A percentile compares a stretch with the other conserved stretches of the same genome.
phyloP scores from a whole-genome alignment of 2,797 vertebrate genomes.

The Myotis findleyi region DNA sequence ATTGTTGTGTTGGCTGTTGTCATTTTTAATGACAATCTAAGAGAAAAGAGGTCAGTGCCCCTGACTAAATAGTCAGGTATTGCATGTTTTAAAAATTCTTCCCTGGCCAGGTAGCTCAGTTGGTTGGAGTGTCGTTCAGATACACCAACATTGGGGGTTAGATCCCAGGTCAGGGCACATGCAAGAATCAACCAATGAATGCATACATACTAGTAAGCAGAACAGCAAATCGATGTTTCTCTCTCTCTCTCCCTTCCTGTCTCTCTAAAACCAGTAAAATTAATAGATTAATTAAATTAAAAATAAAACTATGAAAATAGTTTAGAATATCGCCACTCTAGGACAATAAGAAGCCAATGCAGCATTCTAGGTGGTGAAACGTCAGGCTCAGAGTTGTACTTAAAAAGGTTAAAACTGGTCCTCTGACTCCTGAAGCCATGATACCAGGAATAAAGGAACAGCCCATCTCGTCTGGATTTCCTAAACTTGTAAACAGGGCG shows the following conservation, averaged over 20 bases:
- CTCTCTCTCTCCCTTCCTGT: not conserved
- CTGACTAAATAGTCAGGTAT: not conserved
- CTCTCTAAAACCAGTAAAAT: not conserved
- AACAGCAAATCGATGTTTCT: not conserved
- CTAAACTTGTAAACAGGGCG: not conserved
- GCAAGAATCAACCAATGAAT: not conserved
- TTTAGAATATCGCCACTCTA: not conserved
- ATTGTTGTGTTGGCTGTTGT: not conserved
- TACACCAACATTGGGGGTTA: not conserved
- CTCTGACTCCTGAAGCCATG: not conserved
- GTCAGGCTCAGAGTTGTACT: not conserved
- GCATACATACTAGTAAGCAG: not conserved
- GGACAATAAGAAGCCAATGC: not conserved
- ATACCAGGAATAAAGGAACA: not conserved
- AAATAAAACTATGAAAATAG: not conserved
- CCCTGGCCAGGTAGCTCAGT: not conserved
- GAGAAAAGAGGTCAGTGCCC: not conserved
- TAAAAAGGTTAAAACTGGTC: conserved; percentile 1
- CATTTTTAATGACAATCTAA: not conserved
- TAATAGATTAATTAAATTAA: not conserved
- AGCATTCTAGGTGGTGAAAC: not conserved
- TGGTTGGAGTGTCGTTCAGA: not conserved
- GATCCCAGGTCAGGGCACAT: not conserved
- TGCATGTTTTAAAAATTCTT: not conserved
- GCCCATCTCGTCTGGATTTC: not conserved